Conservation (phyloP, 2,888 invertebrate species). For the Dynastes tityus region DNA sequence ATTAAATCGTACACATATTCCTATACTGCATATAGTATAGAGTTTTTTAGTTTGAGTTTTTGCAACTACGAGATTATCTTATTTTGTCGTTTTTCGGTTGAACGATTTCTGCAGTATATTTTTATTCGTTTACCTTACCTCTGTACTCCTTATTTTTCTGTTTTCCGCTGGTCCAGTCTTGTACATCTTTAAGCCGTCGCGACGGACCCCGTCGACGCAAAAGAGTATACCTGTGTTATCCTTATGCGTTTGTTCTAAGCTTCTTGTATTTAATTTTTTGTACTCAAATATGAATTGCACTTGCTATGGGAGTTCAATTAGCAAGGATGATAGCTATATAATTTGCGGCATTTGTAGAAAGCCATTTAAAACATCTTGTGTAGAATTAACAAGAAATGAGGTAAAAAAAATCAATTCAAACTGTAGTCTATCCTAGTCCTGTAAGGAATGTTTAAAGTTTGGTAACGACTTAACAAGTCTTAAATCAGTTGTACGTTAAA, state of each 20-base stretch:
- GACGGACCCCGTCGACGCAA: too few species aligned
- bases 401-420: background rate
- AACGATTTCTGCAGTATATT: too few species aligned
- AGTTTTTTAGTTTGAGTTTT: too few species aligned
- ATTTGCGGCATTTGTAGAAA: background rate
- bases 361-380: background rate
- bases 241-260: too few species aligned
- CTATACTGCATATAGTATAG: too few species aligned
- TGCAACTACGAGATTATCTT: too few species aligned
- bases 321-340: background rate
- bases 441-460: conserved; percentile 11
- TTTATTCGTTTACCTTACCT: background rate
- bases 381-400: background rate
- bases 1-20: too few species aligned
- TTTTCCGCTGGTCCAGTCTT: conserved; percentile 4
- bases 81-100: too few species aligned
- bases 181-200: background rate
- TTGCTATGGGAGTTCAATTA: background rate
- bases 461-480: background rate
- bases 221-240: too few species aligned
- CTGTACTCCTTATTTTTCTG: background rate
- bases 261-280: background rate
- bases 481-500: background rate
- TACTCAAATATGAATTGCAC: background rate
- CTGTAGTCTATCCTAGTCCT: background rate